Evolutionary conservation across 2,888 invertebrate species (phyloP).

Genomic region (Dusona sp.): DNA sequence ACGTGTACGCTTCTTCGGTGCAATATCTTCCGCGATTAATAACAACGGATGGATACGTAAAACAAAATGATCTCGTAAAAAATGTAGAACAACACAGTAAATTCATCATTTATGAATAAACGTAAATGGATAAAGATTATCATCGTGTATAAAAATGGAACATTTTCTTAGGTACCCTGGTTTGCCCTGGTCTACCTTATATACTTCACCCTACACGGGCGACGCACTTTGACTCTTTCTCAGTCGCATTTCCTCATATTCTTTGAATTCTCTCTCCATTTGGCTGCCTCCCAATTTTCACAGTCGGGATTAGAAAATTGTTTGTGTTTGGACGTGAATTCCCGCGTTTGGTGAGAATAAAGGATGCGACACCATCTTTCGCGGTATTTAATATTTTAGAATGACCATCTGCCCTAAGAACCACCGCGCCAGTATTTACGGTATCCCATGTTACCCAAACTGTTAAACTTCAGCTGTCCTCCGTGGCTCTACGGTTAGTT

Average conservation of each 20-base stretch:
- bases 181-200: background rate
- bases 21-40: too few species aligned
- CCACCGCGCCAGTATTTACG: slow-evolving; percentile 25
- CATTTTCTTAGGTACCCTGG: background rate
- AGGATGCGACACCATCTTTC: slow-evolving; percentile 74
- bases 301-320: slow-evolving; percentile 39
- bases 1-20: too few species aligned
- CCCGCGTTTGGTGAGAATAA: slow-evolving; percentile 35
- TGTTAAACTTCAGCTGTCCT: slow-evolving; percentile 30
- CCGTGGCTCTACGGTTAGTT: background rate
- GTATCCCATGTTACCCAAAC: background rate
- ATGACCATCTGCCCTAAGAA: slow-evolving; percentile 66
- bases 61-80: background rate
- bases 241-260: slow-evolving; percentile 39
- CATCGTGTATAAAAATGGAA: background rate
- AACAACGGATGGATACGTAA: background rate
- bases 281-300: slow-evolving; percentile 71
- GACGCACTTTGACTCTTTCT: slow-evolving; percentile 40
- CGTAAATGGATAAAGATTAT: background rate
- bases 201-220: slow-evolving; percentile 9
- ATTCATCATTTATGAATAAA: background rate
- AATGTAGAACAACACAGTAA: background rate
- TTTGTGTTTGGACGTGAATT: slow-evolving; percentile 57
- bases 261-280: slow-evolving; percentile 56
- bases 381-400: slow-evolving; percentile 76